Conservation (phyloP, 2,888 invertebrate genomes). For the Atherix ibis region DNA sequence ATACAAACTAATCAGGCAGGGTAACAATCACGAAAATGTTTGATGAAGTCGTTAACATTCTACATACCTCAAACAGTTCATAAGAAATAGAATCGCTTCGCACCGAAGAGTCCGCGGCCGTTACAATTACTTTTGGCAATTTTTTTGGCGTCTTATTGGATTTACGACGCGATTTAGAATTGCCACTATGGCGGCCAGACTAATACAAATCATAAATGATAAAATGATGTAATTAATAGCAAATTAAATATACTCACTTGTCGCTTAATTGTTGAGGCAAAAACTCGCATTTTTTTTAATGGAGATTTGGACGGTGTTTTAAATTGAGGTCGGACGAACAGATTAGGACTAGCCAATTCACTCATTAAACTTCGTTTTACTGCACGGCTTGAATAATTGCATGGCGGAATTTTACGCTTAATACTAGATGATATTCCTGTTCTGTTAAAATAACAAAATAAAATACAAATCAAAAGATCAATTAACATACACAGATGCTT, state of each 20-base stretch:
- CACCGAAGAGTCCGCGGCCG: conserved; percentile 2
- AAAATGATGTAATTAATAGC: background rate
- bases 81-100: conserved; percentile 11
- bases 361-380: conserved; percentile 25
- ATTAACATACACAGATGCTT: background rate
- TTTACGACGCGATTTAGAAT: conserved; percentile 15
- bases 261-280: conserved; percentile 20
- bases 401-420: conserved; percentile 9
- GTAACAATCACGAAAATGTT: background rate
- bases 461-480: too few species aligned
- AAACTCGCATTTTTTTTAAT: conserved; percentile 18
- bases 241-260: conserved; percentile 12
- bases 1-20: conserved; percentile 8
- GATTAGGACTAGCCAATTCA: conserved; percentile 17
- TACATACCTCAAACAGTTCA: conserved; percentile 12
- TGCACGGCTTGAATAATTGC: conserved; percentile 13
- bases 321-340: background rate
- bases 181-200: conserved; percentile 16
- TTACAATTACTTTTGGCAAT: conserved; percentile 5
- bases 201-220: conserved; percentile 4
- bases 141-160: conserved; percentile 10
- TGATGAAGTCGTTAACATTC: conserved; percentile 7
- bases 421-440: conserved; percentile 7
- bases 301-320: conserved; percentile 16
- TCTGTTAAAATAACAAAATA: conserved; percentile 3